Evolutionary conservation across 2,797 vertebrate species (phyloP).

Genomic region (Microctenopoma lineatum): DNA sequence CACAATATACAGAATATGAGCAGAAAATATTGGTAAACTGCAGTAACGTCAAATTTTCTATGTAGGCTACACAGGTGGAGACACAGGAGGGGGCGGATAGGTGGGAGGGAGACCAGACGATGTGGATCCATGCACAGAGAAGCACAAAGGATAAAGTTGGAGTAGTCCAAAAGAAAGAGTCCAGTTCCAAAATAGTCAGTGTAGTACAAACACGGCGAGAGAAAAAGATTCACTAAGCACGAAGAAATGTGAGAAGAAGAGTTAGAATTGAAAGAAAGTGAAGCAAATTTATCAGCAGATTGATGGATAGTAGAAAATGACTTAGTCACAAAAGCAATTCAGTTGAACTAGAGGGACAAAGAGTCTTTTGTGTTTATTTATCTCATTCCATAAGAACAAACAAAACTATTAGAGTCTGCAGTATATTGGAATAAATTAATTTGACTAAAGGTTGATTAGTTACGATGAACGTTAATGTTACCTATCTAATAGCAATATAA

Average conservation of each 20-base stretch:
- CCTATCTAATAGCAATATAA: not conserved
- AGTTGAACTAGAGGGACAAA: slow-evolving; percentile 50
- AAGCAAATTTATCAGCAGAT: slow-evolving; percentile 38
- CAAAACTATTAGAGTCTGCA: slow-evolving; percentile 14
- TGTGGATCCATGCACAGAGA: slow-evolving; percentile 49
- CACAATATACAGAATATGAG: slow-evolving; percentile 7
- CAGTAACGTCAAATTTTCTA: slow-evolving; percentile 43
- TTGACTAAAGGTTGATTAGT: not conserved
- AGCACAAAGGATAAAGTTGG: slow-evolving; percentile 47
- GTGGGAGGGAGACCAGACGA: slow-evolving; percentile 60
- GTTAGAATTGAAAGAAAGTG: slow-evolving; percentile 18
- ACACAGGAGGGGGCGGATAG: slow-evolving; percentile 59
- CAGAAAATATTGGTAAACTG: slow-evolving; percentile 33
- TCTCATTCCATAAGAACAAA: slow-evolving; percentile 12
- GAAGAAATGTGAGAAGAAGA: slow-evolving; percentile 18
- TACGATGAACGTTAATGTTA: not conserved
- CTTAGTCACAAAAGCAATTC: slow-evolving; percentile 43
- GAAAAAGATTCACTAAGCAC: slow-evolving; percentile 20
- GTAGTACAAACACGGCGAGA: slow-evolving; percentile 10
- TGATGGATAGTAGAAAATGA: slow-evolving; percentile 58
- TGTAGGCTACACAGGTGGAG: slow-evolving; percentile 74
- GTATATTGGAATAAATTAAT: not conserved
- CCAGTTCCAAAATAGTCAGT: slow-evolving; percentile 25
- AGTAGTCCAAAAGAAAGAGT: slow-evolving; percentile 29
- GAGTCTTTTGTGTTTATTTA: slow-evolving; percentile 16